Evolutionary conservation across 2,113 vertebrate genomes (phyloP), one percentile per base, ranked within the genome.

Genomic region (Microcebus lehilahytsara): DNA sequence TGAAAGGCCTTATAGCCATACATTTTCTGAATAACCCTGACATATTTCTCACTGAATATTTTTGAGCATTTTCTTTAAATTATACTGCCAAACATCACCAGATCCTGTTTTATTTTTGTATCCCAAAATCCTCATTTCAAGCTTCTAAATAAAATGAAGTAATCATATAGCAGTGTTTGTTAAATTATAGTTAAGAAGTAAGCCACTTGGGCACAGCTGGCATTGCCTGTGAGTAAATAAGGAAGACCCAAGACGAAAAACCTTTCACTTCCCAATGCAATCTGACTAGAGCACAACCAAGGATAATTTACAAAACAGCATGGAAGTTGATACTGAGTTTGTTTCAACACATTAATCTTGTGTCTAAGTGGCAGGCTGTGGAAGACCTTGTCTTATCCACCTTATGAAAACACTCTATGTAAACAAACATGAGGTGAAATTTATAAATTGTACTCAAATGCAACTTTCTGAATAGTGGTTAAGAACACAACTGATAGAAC

Each of bases 21-120:
- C 67, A 71, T 30, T 97, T 37, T 88, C 84, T 89, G 94, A 98
- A 74, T 85, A 85, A 95, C 75, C 94, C 16, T 97, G 89, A 98
- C 62, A 72, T 96, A 94, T 95, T 93, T 97, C 75, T 92, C 14
- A 93, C 66, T 79, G 97, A 98, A 96, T 93, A 96, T 97, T 96
- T 97, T 96, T 92, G 3, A 95, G 46, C 71, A 89, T 88, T 97
- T 98, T 97, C 66, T 78, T 98, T 86, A 71, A 86, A 84, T 84
- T 97, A 78, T 46, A 40, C 77, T 58, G 20, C 53, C 90, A 85
- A 87, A 80, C 17, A 87, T 77, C 94, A 89, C 72, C 49, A 87
- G 37, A 67, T 71, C 22, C 40, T 84, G 25, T 37, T 77, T 37
- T 53, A 75, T 67, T 85, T 88, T 66, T 87, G 23, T 85, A 53